Evolutionary conservation across 2,113 vertebrate species (phyloP), one percentile per base, ranked within the genome.

Genomic region (Pachyramphus minor): DNA sequence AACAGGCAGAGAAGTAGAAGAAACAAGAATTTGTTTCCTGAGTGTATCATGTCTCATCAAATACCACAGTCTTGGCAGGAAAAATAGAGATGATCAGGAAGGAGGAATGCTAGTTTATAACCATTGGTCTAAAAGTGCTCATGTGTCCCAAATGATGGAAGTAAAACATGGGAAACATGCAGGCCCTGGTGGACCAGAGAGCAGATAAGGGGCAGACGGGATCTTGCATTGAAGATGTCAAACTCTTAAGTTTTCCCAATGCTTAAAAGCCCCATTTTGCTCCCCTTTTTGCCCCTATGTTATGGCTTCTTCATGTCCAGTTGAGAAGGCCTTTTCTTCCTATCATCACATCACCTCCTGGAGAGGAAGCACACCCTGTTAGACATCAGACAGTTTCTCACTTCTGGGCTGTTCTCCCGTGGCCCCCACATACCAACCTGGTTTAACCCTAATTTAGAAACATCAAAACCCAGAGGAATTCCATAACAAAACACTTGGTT

Each of bases 401-500:
- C 59, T 71, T 71, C 44, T 74, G 79, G 55, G 83, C 83, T 93
- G 13, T 60, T 86, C 88, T 94, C 88, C 80, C 88, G 56, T 87
- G 56, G 83, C 62, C 68, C 39, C 73, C 49, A 45, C 88, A 84
- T 69, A 60, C 44, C 88, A 94, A 75, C 79, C 90, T 66, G 62
- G 49, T 73, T 96, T 96, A 96, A 86, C 92, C 92, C 88, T 84
- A 50, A 74, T 84, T 87, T 68, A 87, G 83, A 88, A 92, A 78
- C 62, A 78, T 68, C 73, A 87, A 85, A 94, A 27, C 35, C 45
- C 79, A 93, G 88, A 94, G 86, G 86, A 94, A 90, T 93, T 93
- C 86, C 58, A 42, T 90, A 89, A 93, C 88, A 89, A 90, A 90
- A 94, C 83, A 92, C 87, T 90, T 81, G 92, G 83, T 93, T 93